Base-by-base conservation (phyloP, 2,888 invertebrate genomes). In the Gandaritis pyraliata region DNA sequence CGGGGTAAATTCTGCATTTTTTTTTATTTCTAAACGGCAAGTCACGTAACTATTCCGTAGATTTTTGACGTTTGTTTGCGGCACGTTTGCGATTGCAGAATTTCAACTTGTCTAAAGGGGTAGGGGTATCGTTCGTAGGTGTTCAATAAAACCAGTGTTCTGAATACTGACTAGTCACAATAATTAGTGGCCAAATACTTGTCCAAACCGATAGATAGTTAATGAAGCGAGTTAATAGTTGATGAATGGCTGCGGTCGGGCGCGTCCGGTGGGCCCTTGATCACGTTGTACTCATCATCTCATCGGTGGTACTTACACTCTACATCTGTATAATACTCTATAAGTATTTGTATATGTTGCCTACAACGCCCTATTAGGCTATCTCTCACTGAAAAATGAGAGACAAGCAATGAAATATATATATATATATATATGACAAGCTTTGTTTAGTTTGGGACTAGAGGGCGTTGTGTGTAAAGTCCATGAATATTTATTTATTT, bases 181-280 rank as follows among this genome's bases (percentile, higher is more conserved):
- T 52, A 51, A 51, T 23, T 39, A 41, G 46, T 59, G 64, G 71
- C 71, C 66, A 52, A 56, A 43, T 62, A 73, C 67, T 63, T 60
- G 58, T 61, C 61, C 53, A 51, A 64, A 61, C 61, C 65, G 54
- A 58, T 64, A 70, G 58, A 48, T 50, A 47, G 51, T 60, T 54
- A 75, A 77, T 74, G 72, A 74, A 70, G 68, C 71, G 72, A 75
- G 78, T 78, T 77, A 80, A 80, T 77, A 70, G 76, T 73, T 75
- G 74, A 80, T 80, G 77, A 75, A 78, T 73, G 67, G 46, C 15
- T 68, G 66, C 52, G 68, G 66, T 57, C 46, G 16, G 47, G 11
- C 48, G 47, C 63, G 56, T 41, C 47, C 36, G 58, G 56, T 23
- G 54, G 65, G 60, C 74, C 75, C 76, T 76, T 75, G 79, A 79